A percentile compares a stretch with the other conserved stretches of the same genome.
Conservation (phyloP, 2,888 invertebrate genomes). For the Melipona beecheii region DNA sequence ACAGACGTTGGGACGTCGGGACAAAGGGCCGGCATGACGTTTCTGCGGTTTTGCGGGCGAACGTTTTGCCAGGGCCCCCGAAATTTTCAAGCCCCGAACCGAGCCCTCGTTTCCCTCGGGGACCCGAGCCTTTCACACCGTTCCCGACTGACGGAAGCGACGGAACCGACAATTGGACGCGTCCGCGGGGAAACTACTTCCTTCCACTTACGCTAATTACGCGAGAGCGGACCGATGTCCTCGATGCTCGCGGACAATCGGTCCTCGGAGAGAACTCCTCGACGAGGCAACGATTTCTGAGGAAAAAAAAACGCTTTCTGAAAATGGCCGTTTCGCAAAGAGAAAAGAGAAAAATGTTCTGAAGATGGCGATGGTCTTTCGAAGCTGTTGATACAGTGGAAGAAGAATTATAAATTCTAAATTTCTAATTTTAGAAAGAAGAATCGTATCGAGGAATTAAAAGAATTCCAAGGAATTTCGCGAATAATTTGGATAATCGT, state of each 20-base stretch:
- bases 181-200: constrained; percentile 27
- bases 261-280: not conserved
- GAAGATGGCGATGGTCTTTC: no score
- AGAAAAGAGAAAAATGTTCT: no score
- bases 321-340: no score
- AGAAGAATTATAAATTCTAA: no score
- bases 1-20: constrained; percentile 51
- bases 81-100: constrained; percentile 31
- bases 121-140: constrained; percentile 20
- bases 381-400: no score
- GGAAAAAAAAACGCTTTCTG: no score
- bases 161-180: constrained; percentile 24
- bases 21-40: constrained; percentile 80
- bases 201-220: constrained; percentile 17
- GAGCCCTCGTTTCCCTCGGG: constrained; percentile 3
- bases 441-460: no score
- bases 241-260: not conserved
- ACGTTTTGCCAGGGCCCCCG: constrained; percentile 6
- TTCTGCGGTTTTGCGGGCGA: constrained; percentile 80
- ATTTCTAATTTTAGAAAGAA: no score
- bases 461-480: no score
- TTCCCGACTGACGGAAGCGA: constrained; percentile 13
- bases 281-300: not conserved
- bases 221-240: not conserved
- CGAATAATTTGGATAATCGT: no score